Evolutionary conservation across 2,888 invertebrate species (phyloP).

Genomic region (Cryptus armator): DNA sequence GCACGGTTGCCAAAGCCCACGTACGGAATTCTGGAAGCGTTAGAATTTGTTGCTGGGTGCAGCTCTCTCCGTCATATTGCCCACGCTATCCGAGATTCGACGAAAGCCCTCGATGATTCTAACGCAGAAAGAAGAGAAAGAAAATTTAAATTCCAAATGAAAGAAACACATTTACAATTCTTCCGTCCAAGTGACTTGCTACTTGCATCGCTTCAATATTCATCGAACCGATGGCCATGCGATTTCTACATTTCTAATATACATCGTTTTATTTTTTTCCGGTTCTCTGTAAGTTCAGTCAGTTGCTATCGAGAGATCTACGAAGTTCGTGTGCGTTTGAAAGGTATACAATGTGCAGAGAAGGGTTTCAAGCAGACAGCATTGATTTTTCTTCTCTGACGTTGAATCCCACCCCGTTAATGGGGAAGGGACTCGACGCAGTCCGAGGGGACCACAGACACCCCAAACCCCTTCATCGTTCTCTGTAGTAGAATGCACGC

Average conservation of each 20-base stretch:
- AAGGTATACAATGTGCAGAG: constrained; percentile 11
- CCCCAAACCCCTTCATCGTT: constrained; percentile 15
- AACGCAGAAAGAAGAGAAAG: constrained; percentile 8
- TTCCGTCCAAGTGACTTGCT: neutral
- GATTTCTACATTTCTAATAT: constrained; percentile 24
- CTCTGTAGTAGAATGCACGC: constrained; percentile 35
- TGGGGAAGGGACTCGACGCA: constrained; percentile 45
- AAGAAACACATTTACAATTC: constrained; percentile 9
- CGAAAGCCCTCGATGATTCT: constrained; percentile 26
- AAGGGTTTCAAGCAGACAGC: constrained; percentile 58
- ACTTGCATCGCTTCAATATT: constrained; percentile 40
- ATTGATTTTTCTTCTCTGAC: constrained; percentile 62
- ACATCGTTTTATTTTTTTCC: neutral
- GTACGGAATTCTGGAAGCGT: constrained; percentile 49
- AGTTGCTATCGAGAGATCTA: neutral
- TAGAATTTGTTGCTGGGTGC: constrained; percentile 54
- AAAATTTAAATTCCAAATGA: constrained; percentile 47
- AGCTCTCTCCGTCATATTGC: constrained; percentile 33
- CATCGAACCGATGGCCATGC: constrained; percentile 3
- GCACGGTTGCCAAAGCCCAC: constrained; percentile 52
- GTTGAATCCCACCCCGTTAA: constrained; percentile 38
- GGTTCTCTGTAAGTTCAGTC: neutral
- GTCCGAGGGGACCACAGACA: constrained; percentile 41
- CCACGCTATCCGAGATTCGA: constrained; percentile 43
- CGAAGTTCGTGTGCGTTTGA: neutral